These are phyloP conservation scores for Sciaenops ocellatus DNA, from an alignment of 2,797 vertebrate species.

Conservation along the genomic window DNA sequence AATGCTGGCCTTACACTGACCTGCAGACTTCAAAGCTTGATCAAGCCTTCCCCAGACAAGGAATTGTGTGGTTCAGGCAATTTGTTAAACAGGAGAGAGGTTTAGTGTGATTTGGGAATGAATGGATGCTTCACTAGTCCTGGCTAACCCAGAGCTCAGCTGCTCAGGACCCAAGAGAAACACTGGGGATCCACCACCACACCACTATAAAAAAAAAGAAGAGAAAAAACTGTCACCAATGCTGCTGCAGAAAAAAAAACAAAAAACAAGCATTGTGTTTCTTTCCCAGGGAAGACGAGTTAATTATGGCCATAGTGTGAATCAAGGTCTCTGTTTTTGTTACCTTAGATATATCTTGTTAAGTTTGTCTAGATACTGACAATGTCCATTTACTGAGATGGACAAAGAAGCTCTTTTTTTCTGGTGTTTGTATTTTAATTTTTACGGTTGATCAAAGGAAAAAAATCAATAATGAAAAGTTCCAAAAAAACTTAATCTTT, in stretches of 20 bases:
- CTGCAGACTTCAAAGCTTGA: slow-evolving; percentile 85
- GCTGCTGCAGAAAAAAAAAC: slow-evolving; percentile 12
- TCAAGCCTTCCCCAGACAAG: slow-evolving; percentile 80
- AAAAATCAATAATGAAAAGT: not conserved
- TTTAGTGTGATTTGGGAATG: slow-evolving; percentile 79
- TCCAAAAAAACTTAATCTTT: too few species aligned
- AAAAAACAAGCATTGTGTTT: slow-evolving; percentile 29
- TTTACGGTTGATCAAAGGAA: not conserved
- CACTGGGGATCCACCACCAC: slow-evolving; percentile 38
- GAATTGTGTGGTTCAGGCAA: slow-evolving; percentile 80
- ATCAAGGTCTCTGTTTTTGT: slow-evolving; percentile 46
- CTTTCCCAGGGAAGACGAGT: slow-evolving; percentile 58
- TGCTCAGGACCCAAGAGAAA: slow-evolving; percentile 59
- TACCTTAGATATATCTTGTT: slow-evolving; percentile 53
- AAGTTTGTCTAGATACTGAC: slow-evolving; percentile 5
- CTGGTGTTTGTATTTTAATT: not conserved
- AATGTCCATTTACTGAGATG: not conserved
- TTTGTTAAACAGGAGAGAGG: slow-evolving; percentile 84
- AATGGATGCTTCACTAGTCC: slow-evolving; percentile 77
- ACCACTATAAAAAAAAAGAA: slow-evolving; percentile 7
- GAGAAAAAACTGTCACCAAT: slow-evolving; percentile 28
- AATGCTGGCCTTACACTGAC: slow-evolving; percentile 83
- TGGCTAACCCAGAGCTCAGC: slow-evolving; percentile 73
- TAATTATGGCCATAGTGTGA: slow-evolving; percentile 61
- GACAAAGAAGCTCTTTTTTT: not conserved